Conservation (phyloP, 2,888 invertebrate species). For the Sarcophaga rosellei region DNA sequence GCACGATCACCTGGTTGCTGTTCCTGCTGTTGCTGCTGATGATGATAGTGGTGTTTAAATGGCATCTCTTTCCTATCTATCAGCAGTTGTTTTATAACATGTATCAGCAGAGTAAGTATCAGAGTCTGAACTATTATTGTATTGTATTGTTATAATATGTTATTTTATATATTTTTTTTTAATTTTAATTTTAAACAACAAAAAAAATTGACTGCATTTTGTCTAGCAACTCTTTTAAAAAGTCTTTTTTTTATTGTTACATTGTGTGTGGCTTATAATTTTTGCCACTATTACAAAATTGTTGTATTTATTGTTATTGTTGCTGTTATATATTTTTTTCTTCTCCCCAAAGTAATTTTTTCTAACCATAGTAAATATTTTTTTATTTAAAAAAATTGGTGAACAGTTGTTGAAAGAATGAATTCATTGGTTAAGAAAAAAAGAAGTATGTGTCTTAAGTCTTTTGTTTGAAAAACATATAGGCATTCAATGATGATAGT, state of each 20-base stretch:
- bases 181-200: not conserved
- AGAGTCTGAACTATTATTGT: constrained; percentile 9
- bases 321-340: not conserved
- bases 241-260: constrained; percentile 6
- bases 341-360: not conserved
- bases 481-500: too few species aligned
- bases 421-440: not conserved
- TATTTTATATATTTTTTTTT: not conserved
- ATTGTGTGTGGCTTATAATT: constrained; percentile 14
- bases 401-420: not conserved
- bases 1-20: constrained; percentile 25
- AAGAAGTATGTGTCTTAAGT: not conserved
- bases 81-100: constrained; percentile 4
- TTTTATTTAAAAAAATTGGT: not conserved
- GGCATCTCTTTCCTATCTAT: constrained; percentile 10
- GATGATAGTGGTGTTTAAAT: constrained; percentile 14
- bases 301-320: constrained; percentile 8
- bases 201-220: constrained; percentile 31
- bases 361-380: constrained; percentile 4
- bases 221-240: constrained; percentile 32
- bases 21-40: too few species aligned
- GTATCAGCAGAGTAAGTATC: not conserved
- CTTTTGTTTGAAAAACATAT: not conserved
- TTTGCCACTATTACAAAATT: constrained; percentile 7
- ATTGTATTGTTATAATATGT: not conserved